A percentile compares a stretch with the other conserved stretches of the same genome.
phyloP scores from a whole-genome alignment of 2,113 vertebrate species.

The Andinoacara biseriatus region DNA sequence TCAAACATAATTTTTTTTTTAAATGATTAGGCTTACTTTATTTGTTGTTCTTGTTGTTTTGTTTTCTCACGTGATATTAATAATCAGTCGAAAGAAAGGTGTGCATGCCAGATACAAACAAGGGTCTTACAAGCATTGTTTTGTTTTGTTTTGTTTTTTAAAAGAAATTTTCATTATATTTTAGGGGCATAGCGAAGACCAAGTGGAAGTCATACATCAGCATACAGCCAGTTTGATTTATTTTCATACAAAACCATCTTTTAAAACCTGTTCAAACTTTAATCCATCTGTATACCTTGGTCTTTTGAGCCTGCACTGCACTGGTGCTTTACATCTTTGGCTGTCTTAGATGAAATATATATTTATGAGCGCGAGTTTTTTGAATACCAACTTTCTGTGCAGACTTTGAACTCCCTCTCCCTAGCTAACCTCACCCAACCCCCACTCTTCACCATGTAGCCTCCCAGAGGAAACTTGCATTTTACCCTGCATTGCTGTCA shows the following conservation, averaged over 20 bases:
- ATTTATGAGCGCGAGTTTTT: constrained; percentile 32
- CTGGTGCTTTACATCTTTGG: not conserved
- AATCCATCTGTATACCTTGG: not conserved
- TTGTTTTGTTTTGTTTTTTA: not conserved
- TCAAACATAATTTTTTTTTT: not conserved
- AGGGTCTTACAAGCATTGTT: not conserved
- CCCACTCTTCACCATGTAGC: constrained; percentile 64
- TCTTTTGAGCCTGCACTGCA: not conserved
- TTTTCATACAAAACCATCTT: not conserved
- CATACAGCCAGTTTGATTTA: not conserved
- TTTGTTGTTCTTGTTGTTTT: not conserved
- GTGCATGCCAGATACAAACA: not conserved
- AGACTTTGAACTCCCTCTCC: constrained; percentile 73
- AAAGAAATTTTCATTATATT: not conserved
- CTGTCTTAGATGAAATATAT: not conserved
- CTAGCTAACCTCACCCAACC: constrained; percentile 77
- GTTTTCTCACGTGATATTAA: not conserved
- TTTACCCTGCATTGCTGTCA: constrained; percentile 71
- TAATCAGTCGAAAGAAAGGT: not conserved
- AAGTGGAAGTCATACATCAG: not conserved
- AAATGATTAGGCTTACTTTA: not conserved
- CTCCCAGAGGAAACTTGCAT: constrained; percentile 75
- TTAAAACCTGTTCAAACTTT: not conserved
- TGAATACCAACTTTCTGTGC: constrained; percentile 60
- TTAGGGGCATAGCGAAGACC: not conserved